Percentiles rank a stretch among this genome's conserved stretches.
Evolutionary conservation across 2,888 invertebrate species (phyloP).

Genomic region (Agrenia bidenticulata): DNA sequence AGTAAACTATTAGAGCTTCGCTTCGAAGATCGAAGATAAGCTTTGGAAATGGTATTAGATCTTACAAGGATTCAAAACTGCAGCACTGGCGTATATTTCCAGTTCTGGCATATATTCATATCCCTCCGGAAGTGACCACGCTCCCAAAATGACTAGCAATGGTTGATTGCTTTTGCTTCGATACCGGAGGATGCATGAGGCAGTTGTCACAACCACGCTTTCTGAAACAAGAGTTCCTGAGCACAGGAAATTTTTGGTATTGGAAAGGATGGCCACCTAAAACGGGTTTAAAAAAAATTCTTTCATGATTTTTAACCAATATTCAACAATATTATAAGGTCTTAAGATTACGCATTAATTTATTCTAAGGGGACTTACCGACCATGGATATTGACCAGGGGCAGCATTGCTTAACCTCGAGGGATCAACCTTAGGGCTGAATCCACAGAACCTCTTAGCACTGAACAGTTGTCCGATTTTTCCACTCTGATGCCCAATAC

Average conservation of each 20-base stretch:
- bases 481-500: no score
- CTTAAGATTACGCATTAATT: no score
- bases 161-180: constrained; percentile 23
- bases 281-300: no score
- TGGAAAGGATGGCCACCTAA: background rate
- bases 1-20: background rate
- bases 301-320: no score
- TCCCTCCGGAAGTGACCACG: constrained; percentile 9
- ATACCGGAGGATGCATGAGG: constrained; percentile 26
- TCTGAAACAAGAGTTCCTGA: constrained; percentile 23
- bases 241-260: constrained; percentile 17
- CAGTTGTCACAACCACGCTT: constrained; percentile 33
- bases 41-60: no score
- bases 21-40: background rate
- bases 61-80: constrained; percentile 33
- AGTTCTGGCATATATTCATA: constrained; percentile 17
- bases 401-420: background rate
- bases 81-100: constrained; percentile 20
- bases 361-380: no score
- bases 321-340: no score
- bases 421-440: constrained; percentile 18
- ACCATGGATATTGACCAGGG: constrained; percentile 17
- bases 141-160: constrained; percentile 22
- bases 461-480: background rate
- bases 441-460: constrained; percentile 23